Evolutionary conservation across 2,797 vertebrate genomes (phyloP).

Genomic region (Gorsachius magnificus): DNA sequence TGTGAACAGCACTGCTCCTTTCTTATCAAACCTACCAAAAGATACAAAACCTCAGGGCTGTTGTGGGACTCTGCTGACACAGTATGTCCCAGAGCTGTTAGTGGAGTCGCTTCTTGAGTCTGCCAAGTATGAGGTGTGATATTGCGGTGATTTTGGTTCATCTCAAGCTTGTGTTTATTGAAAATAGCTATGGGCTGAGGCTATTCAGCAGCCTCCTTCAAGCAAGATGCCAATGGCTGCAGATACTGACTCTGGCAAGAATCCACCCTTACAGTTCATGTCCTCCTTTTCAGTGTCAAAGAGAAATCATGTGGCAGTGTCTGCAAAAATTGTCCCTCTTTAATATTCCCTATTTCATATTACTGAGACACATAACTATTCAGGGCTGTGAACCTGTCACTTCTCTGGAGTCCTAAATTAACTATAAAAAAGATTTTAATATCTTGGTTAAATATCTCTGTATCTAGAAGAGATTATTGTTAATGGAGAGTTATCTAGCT

Average conservation of each 20-base stretch:
- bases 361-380: not conserved
- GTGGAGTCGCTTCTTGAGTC: not conserved
- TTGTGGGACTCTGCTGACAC: rapidly evolving
- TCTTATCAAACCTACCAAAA: not conserved
- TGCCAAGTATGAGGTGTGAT: not conserved
- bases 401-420: not conserved
- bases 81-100: not conserved
- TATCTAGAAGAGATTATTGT: not conserved
- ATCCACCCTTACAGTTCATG: not conserved
- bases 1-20: not conserved
- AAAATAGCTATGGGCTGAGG: not conserved
- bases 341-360: not conserved
- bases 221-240: not conserved
- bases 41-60: not conserved
- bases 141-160: not conserved
- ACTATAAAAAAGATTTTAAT: not conserved
- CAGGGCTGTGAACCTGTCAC: not conserved
- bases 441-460: not conserved
- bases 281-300: not conserved
- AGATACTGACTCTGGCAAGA: not conserved
- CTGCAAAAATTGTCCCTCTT: not conserved
- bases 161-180: not conserved
- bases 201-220: not conserved
- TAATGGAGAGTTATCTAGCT: not conserved
- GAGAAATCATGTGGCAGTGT: not conserved